Conservation (phyloP, 2,113 vertebrate genomes). For the Notothenia coriiceps region DNA sequence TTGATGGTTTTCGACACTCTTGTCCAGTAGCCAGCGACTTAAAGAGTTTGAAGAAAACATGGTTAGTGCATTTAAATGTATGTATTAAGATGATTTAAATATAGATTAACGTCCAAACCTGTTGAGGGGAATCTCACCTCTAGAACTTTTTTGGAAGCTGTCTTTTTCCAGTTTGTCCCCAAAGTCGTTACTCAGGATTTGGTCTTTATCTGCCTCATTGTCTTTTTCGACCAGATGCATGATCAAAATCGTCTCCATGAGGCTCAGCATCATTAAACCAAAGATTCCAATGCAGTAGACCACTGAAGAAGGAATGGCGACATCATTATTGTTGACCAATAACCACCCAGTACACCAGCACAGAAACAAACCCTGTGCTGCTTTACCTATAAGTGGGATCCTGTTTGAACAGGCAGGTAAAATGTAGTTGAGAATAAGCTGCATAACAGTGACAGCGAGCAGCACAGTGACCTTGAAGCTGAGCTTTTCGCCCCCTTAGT, state of each 20-base stretch:
- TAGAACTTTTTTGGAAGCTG: not conserved
- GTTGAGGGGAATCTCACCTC: constrained; percentile 18
- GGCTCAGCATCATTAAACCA: constrained; percentile 83
- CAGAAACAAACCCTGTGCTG: not conserved
- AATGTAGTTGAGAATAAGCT: constrained; percentile 82
- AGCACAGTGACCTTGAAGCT: constrained; percentile 79
- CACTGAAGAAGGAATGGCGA: constrained; percentile 11
- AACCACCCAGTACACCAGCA: not conserved
- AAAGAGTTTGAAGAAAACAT: too few species aligned
- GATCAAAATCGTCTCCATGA: constrained; percentile 82
- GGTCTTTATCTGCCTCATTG: not conserved
- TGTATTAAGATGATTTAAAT: too few species aligned
- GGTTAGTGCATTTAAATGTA: too few species aligned
- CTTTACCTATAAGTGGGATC: constrained; percentile 78
- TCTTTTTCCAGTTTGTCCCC: not conserved
- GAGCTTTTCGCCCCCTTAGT: constrained; percentile 82
- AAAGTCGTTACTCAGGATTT: not conserved
- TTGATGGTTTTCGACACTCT: constrained; percentile 25
- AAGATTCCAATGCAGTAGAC: constrained; percentile 80
- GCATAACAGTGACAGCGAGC: constrained; percentile 79
- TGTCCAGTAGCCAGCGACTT: constrained; percentile 36
- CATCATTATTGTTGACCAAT: not conserved
- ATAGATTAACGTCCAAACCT: too few species aligned
- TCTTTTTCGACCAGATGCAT: constrained; percentile 69
- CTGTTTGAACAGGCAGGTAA: constrained; percentile 74